Evolutionary conservation across 2,888 invertebrate species (phyloP).

Genomic region (Tetranychus piercei): DNA sequence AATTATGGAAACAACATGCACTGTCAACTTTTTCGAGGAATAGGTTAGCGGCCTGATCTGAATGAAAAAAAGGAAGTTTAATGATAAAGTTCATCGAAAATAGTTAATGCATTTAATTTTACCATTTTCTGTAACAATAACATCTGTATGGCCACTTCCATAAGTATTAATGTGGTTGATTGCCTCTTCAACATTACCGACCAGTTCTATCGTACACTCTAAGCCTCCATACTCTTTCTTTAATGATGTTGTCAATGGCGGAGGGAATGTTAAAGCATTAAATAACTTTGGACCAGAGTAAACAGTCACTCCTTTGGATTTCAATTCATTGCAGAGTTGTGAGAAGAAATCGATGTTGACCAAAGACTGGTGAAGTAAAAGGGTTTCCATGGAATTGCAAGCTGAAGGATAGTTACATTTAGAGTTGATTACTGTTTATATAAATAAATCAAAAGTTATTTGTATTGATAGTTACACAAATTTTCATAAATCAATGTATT

Average conservation of each 20-base stretch:
- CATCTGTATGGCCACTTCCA: slow-evolving; percentile 90
- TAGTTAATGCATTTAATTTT: slow-evolving; percentile 29
- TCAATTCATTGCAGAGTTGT: slow-evolving; percentile 73
- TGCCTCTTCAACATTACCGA: slow-evolving; percentile 66
- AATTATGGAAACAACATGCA: slow-evolving; percentile 96
- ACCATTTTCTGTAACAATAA: slow-evolving; percentile 84
- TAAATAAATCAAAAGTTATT: background rate
- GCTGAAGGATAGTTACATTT: slow-evolving; percentile 99
- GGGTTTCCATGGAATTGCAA: slow-evolving; percentile 95
- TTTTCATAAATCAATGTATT: no score
- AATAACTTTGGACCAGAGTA: slow-evolving; percentile 72
- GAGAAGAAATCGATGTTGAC: slow-evolving; percentile 53
- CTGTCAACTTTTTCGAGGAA: slow-evolving; percentile 80
- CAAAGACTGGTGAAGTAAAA: slow-evolving; percentile 72
- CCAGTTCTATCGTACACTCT: slow-evolving; percentile 85
- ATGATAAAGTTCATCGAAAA: background rate
- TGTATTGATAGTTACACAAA: background rate
- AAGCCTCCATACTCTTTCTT: slow-evolving; percentile 76
- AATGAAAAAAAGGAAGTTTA: background rate
- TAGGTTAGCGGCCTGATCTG: slow-evolving; percentile 40
- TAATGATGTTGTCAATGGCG: slow-evolving; percentile 71
- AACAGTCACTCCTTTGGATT: slow-evolving; percentile 66
- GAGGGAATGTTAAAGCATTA: slow-evolving; percentile 71
- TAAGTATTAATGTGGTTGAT: slow-evolving; percentile 81
- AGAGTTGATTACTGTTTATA: slow-evolving; percentile 59